A percentile compares a stretch with the other conserved stretches of the same genome.
Conservation (phyloP, 2,113 vertebrate species). For the Hemibates koningsi region DNA sequence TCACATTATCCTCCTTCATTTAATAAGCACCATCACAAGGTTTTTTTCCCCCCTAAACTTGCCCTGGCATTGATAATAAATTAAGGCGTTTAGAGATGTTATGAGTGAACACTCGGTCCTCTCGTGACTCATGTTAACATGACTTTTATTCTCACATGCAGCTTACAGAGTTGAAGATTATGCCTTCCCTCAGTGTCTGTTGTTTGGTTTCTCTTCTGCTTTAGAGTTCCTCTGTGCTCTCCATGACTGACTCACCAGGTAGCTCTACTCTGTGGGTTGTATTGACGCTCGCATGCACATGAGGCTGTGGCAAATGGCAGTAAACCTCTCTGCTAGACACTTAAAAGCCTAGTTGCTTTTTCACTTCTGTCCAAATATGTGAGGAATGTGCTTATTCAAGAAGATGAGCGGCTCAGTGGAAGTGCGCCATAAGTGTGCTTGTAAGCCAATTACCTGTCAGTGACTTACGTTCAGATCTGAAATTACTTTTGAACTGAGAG, state of each 20-base stretch:
- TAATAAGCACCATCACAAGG: not conserved
- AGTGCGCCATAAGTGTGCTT: not conserved
- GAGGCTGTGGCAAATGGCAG: not conserved
- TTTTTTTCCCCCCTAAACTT: not conserved
- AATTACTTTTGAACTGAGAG: not conserved
- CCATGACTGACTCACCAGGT: slow-evolving; percentile 42
- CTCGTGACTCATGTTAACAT: not conserved
- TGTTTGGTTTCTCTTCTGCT: slow-evolving; percentile 62
- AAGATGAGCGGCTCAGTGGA: not conserved
- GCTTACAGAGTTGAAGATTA: not conserved
- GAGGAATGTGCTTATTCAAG: slow-evolving; percentile 31
- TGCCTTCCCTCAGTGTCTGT: not conserved
- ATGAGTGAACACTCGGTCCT: not conserved
- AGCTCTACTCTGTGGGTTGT: not conserved
- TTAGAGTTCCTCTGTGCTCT: slow-evolving; percentile 49
- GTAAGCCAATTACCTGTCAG: not conserved
- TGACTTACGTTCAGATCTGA: not conserved
- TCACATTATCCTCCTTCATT: not conserved
- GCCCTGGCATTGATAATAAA: not conserved
- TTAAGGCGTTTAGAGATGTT: not conserved
- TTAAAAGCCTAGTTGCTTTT: slow-evolving; percentile 29
- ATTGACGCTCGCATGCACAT: not conserved
- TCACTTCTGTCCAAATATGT: slow-evolving; percentile 41
- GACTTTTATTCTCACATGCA: not conserved
- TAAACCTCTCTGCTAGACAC: not conserved